phyloP scores from a whole-genome alignment of 2,113 vertebrate species.

The Archocentrus centrarchus region DNA sequence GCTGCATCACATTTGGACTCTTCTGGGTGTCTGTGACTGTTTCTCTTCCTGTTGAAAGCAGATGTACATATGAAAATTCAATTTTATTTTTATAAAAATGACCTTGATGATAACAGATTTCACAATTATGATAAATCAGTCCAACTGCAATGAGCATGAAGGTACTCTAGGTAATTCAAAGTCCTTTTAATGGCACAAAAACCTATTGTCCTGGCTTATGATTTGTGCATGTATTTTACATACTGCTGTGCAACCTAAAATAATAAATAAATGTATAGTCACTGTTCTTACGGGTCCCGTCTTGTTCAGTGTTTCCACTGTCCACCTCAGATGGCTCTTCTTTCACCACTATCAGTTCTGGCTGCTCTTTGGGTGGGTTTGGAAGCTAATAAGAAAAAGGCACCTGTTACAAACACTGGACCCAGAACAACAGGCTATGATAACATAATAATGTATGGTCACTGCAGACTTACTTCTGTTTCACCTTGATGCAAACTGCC shows the following conservation, averaged over 20 bases:
- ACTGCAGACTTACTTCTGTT: slow-evolving; percentile 50
- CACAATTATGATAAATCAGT: not conserved
- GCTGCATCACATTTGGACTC: slow-evolving; percentile 36
- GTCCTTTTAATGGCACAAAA: not conserved
- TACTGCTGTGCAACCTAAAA: not conserved
- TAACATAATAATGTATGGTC: not conserved
- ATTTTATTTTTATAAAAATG: not conserved
- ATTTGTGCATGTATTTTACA: not conserved
- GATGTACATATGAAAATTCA: not conserved
- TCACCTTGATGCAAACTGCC: slow-evolving; percentile 37
- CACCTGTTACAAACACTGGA: not conserved
- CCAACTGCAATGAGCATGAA: not conserved
- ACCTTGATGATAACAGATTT: not conserved
- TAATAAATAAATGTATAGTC: slow-evolving; percentile 17
- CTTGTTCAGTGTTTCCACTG: slow-evolving; percentile 21
- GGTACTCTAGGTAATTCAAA: not conserved
- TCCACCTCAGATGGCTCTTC: slow-evolving; percentile 68
- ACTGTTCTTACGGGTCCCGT: slow-evolving; percentile 53
- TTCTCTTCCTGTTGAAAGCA: slow-evolving; percentile 60
- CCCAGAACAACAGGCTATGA: not conserved
- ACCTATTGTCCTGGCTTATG: not conserved
- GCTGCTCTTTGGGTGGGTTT: slow-evolving; percentile 43
- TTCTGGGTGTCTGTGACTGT: slow-evolving; percentile 23
- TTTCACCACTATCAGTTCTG: slow-evolving; percentile 66
- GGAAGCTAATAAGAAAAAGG: slow-evolving; percentile 20